Evolutionary conservation across 2,113 vertebrate genomes (phyloP).

Genomic region (Noctilio leporinus): DNA sequence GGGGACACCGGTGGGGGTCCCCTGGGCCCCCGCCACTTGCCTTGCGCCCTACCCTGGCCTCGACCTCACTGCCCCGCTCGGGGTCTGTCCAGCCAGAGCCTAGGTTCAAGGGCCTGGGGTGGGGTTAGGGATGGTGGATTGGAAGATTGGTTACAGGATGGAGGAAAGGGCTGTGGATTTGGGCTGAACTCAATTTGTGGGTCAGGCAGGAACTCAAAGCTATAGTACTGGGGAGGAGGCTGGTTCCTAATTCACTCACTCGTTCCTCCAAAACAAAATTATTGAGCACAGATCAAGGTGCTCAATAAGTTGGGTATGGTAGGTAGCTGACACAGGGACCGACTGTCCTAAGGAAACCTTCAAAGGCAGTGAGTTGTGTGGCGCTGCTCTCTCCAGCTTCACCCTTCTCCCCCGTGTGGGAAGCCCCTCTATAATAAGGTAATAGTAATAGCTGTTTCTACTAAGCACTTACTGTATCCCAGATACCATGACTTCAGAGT

Average conservation of each 20-base stretch:
- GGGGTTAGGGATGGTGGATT: neutral
- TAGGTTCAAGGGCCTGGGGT: neutral
- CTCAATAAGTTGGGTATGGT: neutral
- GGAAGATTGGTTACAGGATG: neutral
- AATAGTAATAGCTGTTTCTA: neutral
- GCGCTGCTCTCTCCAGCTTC: neutral
- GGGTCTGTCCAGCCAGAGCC: neutral
- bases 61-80: neutral
- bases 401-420: neutral
- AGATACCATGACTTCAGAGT: neutral
- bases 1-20: slow-evolving; percentile 33
- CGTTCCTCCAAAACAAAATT: neutral
- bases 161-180: neutral
- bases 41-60: slow-evolving; percentile 14
- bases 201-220: slow-evolving; percentile 9
- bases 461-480: neutral
- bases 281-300: neutral
- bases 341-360: neutral
- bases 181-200: slow-evolving; percentile 3
- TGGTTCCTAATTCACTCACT: neutral
- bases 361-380: neutral
- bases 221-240: neutral
- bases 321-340: neutral
- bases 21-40: slow-evolving; percentile 24
- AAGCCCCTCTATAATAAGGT: neutral